Percentiles rank a stretch among this genome's conserved stretches.
Conservation (phyloP, 2,797 vertebrate genomes). For the Numenius phaeopus region DNA sequence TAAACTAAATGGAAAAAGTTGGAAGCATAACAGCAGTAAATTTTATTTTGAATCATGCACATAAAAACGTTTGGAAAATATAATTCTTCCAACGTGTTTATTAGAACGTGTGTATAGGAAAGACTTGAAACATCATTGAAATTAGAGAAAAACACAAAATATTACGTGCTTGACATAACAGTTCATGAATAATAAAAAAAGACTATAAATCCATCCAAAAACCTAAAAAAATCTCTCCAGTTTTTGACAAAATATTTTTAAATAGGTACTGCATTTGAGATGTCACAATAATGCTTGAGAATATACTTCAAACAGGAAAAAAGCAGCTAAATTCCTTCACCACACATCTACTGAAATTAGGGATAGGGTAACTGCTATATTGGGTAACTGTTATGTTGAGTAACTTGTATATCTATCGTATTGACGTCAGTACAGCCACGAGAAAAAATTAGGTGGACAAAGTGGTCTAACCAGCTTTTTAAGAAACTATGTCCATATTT, state of each 20-base stretch:
- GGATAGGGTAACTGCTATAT: neutral
- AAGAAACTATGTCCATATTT: neutral
- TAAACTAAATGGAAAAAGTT: neutral
- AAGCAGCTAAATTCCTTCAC: neutral
- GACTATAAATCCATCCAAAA: neutral
- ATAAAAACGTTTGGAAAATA: neutral
- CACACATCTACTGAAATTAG: neutral
- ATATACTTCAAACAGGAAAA: neutral
- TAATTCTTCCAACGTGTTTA: neutral
- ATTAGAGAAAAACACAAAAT: neutral
- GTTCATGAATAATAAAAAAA: neutral
- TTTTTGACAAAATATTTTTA: neutral
- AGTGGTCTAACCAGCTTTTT: neutral
- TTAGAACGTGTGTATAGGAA: neutral
- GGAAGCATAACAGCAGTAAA: neutral
- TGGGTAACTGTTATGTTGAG: accelerated
- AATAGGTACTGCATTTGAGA: neutral
- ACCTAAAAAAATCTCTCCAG: accelerated
- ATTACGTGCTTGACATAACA: neutral
- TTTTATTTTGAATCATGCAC: neutral
- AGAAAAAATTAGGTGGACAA: neutral
- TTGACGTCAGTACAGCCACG: neutral
- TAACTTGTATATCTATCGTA: neutral
- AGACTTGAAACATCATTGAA: neutral
- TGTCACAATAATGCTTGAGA: neutral